Conservation (phyloP, 2,797 vertebrate species). For the Eupleurogrammus muticus region DNA sequence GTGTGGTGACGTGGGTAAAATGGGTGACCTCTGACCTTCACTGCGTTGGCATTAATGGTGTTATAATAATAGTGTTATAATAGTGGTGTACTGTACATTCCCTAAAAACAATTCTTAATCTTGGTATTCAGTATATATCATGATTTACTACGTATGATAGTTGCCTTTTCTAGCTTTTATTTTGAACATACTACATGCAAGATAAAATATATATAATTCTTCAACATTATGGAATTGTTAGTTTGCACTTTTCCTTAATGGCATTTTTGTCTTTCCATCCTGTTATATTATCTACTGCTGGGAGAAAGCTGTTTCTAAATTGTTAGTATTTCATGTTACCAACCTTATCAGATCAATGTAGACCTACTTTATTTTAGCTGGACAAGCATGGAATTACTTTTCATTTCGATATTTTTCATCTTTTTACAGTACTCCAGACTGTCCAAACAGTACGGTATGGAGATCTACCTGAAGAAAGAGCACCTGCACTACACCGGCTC, state of each 20-base stretch:
- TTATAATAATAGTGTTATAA: too few species aligned
- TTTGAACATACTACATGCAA: background rate
- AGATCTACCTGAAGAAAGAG: slow-evolving; percentile 94
- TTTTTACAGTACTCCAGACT: slow-evolving; percentile 90
- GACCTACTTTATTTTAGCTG: background rate
- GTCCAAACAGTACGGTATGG: slow-evolving; percentile 91
- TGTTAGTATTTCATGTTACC: too few species aligned
- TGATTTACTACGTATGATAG: too few species aligned
- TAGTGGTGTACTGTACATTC: too few species aligned
- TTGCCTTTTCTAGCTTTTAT: too few species aligned
- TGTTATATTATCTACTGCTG: too few species aligned
- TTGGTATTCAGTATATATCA: too few species aligned
- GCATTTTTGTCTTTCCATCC: too few species aligned
- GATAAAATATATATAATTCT: background rate
- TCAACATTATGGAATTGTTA: background rate
- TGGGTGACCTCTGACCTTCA: slow-evolving; percentile 13
- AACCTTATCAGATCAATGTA: too few species aligned
- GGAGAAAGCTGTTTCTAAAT: too few species aligned
- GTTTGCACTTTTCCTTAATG: background rate
- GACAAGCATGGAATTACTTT: background rate
- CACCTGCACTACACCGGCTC: slow-evolving; percentile 92
- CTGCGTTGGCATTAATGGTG: background rate
- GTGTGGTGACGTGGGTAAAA: background rate
- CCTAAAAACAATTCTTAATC: too few species aligned
- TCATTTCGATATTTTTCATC: background rate